phyloP scores from a whole-genome alignment of 53 echinoderm and acorn worm species.

The Holothuria leucospilota region DNA sequence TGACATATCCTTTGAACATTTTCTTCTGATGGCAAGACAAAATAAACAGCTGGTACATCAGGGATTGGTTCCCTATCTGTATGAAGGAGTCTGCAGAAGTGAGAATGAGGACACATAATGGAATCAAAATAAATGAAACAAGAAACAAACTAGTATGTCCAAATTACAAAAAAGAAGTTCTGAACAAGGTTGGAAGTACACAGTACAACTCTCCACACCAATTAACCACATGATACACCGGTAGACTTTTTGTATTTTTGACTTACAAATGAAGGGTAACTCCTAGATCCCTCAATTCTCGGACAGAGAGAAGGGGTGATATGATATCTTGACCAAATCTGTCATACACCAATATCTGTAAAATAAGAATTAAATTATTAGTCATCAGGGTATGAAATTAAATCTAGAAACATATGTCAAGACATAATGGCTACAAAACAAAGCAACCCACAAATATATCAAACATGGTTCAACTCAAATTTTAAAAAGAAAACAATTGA shows the following conservation, averaged over 20 bases:
- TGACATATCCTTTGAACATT: conserved; percentile 96
- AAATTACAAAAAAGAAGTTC: too few species aligned
- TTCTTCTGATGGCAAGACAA: conserved; percentile 96
- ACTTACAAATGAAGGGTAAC: conserved; percentile 98
- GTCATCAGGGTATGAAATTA: too few species aligned
- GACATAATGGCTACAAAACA: too few species aligned
- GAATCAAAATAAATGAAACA: not conserved
- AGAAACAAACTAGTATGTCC: too few species aligned
- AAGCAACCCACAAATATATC: too few species aligned
- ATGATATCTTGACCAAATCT: conserved; percentile 99
- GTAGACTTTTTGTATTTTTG: not conserved
- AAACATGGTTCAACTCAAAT: too few species aligned
- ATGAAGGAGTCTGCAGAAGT: conserved; percentile 82
- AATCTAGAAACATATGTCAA: too few species aligned
- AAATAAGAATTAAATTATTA: not conserved
- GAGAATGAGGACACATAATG: not conserved
- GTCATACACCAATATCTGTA: conserved; percentile 87
- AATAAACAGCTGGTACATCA: conserved; percentile 98
- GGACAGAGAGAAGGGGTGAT: conserved; percentile 91
- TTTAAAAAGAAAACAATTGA: too few species aligned
- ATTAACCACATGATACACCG: too few species aligned
- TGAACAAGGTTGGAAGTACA: too few species aligned
- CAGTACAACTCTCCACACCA: too few species aligned
- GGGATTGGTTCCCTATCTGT: conserved; percentile 94
- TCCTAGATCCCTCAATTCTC: conserved; percentile 92